A percentile compares a stretch with the other conserved stretches of the same genome.
These are phyloP conservation scores for Lapara coniferarum DNA, from an alignment of 2,888 invertebrate genomes.

Conservation along the genomic window DNA sequence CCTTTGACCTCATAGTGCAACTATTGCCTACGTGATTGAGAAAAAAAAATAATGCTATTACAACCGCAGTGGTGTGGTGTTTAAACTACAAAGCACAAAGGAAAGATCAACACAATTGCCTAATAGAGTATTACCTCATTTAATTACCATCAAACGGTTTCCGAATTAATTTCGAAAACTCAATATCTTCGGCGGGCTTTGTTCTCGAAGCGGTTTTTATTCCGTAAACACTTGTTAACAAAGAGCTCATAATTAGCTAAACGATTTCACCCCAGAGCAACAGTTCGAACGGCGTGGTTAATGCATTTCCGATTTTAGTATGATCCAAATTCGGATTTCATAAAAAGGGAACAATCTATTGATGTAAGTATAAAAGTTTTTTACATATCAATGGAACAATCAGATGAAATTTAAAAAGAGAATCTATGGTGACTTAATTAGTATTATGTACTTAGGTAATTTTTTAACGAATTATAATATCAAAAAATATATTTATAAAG, in stretches of 20 bases:
- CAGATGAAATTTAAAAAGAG: not conserved
- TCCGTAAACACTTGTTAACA: constrained; percentile 41
- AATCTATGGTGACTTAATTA: no score
- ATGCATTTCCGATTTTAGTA: constrained; percentile 38
- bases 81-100: not conserved
- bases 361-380: no score
- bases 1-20: no score
- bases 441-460: no score
- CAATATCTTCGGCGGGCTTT: constrained; percentile 6
- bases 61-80: not conserved
- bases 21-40: no score
- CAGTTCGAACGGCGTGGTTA: constrained; percentile 36
- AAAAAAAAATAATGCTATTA: no score
- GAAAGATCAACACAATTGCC: not conserved
- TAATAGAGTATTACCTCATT: constrained; percentile 9
- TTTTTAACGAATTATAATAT: no score
- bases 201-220: constrained; percentile 18
- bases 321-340: not conserved
- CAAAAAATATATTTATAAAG: no score
- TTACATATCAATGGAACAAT: not conserved
- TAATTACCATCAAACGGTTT: constrained; percentile 6
- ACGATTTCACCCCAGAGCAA: constrained; percentile 18
- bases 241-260: constrained; percentile 46
- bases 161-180: constrained; percentile 1
- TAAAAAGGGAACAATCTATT: not conserved